These are phyloP conservation scores for Anoplopoma fimbria DNA, from an alignment of 2,113 vertebrate genomes.

Conservation along the genomic window DNA sequence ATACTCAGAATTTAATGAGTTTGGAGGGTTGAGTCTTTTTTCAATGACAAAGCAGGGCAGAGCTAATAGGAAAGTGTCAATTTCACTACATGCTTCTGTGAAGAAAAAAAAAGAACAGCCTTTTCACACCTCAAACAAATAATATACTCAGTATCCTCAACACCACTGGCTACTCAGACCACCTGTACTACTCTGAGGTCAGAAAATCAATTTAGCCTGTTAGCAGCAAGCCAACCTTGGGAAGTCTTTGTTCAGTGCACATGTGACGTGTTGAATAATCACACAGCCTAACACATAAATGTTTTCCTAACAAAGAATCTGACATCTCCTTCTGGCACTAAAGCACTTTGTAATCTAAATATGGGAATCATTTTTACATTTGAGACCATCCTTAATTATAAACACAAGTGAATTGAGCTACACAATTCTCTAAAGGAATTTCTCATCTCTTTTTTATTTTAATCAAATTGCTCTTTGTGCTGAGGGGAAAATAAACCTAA, in stretches of 20 bases:
- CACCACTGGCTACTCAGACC: background rate
- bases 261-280: background rate
- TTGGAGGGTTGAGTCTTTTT: background rate
- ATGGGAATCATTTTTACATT: background rate
- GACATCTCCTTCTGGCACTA: background rate
- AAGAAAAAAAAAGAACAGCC: background rate
- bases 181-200: background rate
- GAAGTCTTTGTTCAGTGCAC: background rate
- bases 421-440: conserved; percentile 10
- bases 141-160: background rate
- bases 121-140: background rate
- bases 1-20: background rate
- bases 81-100: background rate
- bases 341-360: background rate
- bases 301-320: background rate
- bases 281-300: background rate
- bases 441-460: conserved; percentile 30
- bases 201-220: conserved; percentile 10
- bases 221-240: background rate
- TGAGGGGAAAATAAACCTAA: conserved; percentile 9
- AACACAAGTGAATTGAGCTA: background rate
- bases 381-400: background rate
- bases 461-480: background rate
- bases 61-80: background rate
- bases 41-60: background rate